Evolutionary conservation across 2,113 vertebrate species (phyloP).

Genomic region (Ardeotis arabs): DNA sequence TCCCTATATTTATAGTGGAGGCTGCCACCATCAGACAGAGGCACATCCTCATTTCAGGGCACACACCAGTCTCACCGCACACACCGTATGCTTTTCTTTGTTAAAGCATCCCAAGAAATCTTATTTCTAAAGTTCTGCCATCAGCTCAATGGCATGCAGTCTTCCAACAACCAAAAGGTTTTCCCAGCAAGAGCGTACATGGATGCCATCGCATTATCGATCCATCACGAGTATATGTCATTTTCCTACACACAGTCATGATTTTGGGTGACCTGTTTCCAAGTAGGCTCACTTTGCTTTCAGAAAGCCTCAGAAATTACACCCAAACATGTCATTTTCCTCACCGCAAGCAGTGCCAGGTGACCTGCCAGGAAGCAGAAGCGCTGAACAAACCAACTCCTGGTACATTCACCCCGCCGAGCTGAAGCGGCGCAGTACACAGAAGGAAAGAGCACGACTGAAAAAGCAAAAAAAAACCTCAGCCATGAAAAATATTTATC

Average conservation of each 20-base stretch:
- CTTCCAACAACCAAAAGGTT: background rate
- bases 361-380: background rate
- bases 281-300: background rate
- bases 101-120: background rate
- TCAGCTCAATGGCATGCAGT: background rate
- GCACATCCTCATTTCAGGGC: background rate
- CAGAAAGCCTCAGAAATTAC: background rate
- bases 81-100: rapidly evolving
- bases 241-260: background rate
- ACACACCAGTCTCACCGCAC: background rate
- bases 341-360: background rate
- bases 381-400: background rate
- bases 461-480: background rate
- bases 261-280: background rate
- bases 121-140: background rate
- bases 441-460: background rate
- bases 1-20: too few species aligned
- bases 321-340: background rate
- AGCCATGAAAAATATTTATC: background rate
- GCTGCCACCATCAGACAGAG: rapidly evolving
- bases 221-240: rapidly evolving
- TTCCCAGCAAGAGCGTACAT: background rate
- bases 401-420: background rate
- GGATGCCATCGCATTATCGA: background rate
- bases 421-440: background rate